Base-by-base conservation (phyloP, 1,140 invertebrate species). In the Bombus impatiens region DNA sequence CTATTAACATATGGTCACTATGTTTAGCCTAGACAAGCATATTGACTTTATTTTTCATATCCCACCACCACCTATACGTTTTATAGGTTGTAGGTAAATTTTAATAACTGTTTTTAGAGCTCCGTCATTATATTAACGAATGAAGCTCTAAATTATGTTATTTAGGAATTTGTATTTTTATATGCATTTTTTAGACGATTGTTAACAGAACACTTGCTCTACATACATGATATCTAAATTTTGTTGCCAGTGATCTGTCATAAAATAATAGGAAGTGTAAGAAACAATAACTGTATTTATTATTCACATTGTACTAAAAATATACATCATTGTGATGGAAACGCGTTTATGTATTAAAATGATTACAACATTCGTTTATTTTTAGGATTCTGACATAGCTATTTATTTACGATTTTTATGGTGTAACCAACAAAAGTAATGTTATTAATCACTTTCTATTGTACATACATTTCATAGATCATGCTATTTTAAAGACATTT, bases 151-250 rank as follows among this genome's bases (percentile, higher is more conserved):
- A 72, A 78, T 79, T 78, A 89, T 53, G 85, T 91, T 89, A 88
- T 89, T 91, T 89, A 86, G 88, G 89, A 87, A 92, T 91, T 62
- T 92, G 91, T 92, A 86, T 90, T 92, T 88, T 90, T 93, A 88
- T 88, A 87, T 72, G 77, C 87, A 79, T 91, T 88, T 91, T 92
- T 88, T 82, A 86, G 81, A 87, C 68, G 79, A 90, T 87, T 90
- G 86, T 86, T 89, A 92, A 87, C 86, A 82, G 72, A 86, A 92
- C 82, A 74, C 57, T 87, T 71, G 75, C 82, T 88, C 74, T 65
- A 76, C 62, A 68, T 84, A 89, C 35, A 84, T n/a, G 71, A 86
- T 53, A 32, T 37, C 57, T 79, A 90, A 93, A 88, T 87, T 91
- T 87, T 84, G 74, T 91, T 87, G 84, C 83, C 88, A 90, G 86